Evolutionary conservation across 2,888 invertebrate species (phyloP), one percentile per base, ranked within the genome.

Genomic region (Diachrysia chrysitis): DNA sequence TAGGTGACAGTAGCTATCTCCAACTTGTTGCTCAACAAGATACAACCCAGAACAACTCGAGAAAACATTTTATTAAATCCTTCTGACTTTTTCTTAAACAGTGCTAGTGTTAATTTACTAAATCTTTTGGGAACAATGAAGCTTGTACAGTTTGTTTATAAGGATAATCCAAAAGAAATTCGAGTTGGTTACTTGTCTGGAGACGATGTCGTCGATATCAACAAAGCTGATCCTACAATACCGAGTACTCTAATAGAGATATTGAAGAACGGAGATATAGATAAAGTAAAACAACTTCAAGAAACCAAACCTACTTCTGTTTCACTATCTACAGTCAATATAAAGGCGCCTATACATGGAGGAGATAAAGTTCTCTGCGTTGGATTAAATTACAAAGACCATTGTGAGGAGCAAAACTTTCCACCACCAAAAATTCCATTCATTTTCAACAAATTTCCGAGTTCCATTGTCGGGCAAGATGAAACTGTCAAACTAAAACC

Each of bases 361-460:
- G 97, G 97, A 64, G 97, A 98, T 81, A 98, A 98, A 92, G 96
- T 98, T 0, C 95, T 97, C 1, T 98, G 98, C 85, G 96, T 98
- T 19, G 98, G 98, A 4, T 94, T 98, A 69, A 98, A 98, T 89
- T 98, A 98, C 88, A 84, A 92, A 72, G 98, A 98, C 19, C 98
- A 98, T 84, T 98, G 98, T 83, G 95, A 96, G 69, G 98, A 98
- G 86, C 98, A 98, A 84, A 97, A 97, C 29, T 89, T 96, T 12
- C 95, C 96, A 0, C 90, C 96, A 16, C 97, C 97, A 0, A 94
- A 94, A 54, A 97, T 97, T 73, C 98, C 98, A 0, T 96, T 98
- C 83, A 96, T 98, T 78, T 98, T 98, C 90, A 97, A 96, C 86
- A 98, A 98, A 92, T 98, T 98, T 85, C 96, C 97, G 1, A 98